phyloP scores from a whole-genome alignment of 2,888 invertebrate genomes.

The Tigriopus californicus region DNA sequence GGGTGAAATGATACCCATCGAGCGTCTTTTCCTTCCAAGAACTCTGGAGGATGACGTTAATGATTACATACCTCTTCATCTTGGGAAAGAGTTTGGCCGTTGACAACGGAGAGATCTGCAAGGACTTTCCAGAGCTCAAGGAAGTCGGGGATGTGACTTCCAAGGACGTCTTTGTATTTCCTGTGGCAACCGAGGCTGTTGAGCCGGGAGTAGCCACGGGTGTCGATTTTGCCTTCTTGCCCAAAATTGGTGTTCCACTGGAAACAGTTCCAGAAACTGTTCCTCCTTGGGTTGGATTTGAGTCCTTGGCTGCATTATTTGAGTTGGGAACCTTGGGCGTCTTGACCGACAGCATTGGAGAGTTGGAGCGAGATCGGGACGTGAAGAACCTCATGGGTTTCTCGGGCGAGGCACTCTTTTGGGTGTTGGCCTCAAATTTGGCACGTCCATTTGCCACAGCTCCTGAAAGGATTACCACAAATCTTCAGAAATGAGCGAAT shows the following conservation, averaged over 20 bases:
- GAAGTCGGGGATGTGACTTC: too few species aligned
- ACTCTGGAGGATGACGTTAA: background rate
- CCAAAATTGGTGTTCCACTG: too few species aligned
- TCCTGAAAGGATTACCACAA: background rate
- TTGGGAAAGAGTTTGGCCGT: background rate
- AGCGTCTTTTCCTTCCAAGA: too few species aligned
- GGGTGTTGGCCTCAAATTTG: slow-evolving; percentile 6
- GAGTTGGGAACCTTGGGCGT: slow-evolving; percentile 9
- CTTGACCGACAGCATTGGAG: slow-evolving; percentile 11
- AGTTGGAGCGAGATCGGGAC: background rate
- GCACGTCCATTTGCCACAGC: slow-evolving; percentile 14
- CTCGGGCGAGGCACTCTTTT: background rate
- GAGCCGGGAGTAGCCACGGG: too few species aligned
- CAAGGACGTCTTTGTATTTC: too few species aligned
- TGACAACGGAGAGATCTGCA: too few species aligned
- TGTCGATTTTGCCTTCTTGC: too few species aligned
- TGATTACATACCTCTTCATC: background rate
- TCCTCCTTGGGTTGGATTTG: too few species aligned
- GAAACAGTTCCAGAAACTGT: too few species aligned
- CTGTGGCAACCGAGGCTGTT: too few species aligned
- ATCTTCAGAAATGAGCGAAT: background rate
- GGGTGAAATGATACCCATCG: too few species aligned
- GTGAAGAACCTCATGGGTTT: slow-evolving; percentile 11
- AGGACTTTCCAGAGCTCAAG: too few species aligned
- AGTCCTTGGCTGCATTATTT: background rate